These are phyloP conservation scores for Beris morrisii DNA, from an alignment of 2,888 invertebrate genomes.

Conservation along the genomic window DNA sequence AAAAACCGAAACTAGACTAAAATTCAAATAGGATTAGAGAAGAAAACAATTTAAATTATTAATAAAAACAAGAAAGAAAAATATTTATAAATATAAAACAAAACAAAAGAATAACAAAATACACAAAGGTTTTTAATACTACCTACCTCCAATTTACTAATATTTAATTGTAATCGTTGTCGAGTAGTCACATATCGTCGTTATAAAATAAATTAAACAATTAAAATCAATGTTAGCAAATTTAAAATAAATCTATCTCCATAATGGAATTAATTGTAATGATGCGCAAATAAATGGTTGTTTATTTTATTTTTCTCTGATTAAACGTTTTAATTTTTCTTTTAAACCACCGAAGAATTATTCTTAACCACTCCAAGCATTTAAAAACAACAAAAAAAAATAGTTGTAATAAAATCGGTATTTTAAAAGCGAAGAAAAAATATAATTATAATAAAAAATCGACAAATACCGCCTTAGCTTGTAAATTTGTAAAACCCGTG, in stretches of 20 bases:
- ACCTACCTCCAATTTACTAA: conserved; percentile 26
- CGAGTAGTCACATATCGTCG: conserved; percentile 28
- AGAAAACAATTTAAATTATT: conserved; percentile 5
- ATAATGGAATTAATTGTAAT: too few relatives aligned
- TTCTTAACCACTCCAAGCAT: too few relatives aligned
- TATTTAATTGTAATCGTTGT: conserved; percentile 7
- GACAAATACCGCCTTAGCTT: too few relatives aligned
- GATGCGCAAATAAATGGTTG: too few relatives aligned
- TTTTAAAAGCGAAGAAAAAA: too few relatives aligned
- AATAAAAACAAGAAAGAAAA: conserved; percentile 6
- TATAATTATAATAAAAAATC: too few relatives aligned
- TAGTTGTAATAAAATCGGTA: too few relatives aligned
- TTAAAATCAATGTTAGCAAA: conserved; percentile 3
- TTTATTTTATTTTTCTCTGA: too few relatives aligned
- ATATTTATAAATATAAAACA: conserved; percentile 3
- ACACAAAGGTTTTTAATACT: conserved; percentile 9
- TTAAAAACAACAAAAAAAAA: too few relatives aligned
- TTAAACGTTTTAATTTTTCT: too few relatives aligned
- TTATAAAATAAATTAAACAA: background rate
- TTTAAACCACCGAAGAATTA: too few relatives aligned
- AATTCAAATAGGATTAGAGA: conserved; percentile 15
- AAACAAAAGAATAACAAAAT: background rate
- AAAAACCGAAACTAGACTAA: conserved; percentile 8
- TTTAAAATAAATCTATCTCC: background rate
- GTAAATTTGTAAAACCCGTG: too few relatives aligned